Base-by-base conservation (phyloP, 2,113 vertebrate genomes). In the Trematocara nigrifrons region DNA sequence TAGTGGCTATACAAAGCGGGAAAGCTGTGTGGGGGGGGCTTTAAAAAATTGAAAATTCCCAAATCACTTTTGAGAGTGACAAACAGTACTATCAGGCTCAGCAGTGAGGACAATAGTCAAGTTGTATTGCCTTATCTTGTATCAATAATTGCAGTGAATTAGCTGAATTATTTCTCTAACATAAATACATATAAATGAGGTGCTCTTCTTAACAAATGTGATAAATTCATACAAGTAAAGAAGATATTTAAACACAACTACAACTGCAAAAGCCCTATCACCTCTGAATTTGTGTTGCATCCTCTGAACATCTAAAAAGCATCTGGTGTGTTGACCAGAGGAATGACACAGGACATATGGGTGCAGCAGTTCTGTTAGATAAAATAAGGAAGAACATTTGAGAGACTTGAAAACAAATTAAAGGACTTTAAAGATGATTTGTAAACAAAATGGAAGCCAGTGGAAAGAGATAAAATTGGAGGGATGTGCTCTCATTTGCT, bases 301-400 rank as follows among this genome's bases (percentile, higher is more conserved):
- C 61, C n/a, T 69, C 38, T 20, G n/a, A 69, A 40, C n/a, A 3
- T 9, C 1, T 69, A 0, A 22, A 69, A 42, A 5, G 35, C 35
- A 42, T 69, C 64, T 69, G 64, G 3, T 22, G 35, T 69, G 18
- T 22, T 69, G 35, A 42, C 64, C 35, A 20, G 10, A 66, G 35
- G 6, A 66, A 2, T 38, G 18, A 66, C 33, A 5, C 33, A 13
- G 61, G 61, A 40, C 35, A 40, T 18, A 59, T 16, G 18, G 33
- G 10, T 40, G 33, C 33, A 66, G 18, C 6, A 66, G 18, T 20
- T 66, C 61, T 20, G 18, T 38, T 38, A 38, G 29, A 33, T 18
- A 2, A 31, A 18, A 33, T 33, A 5, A 9, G 4, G 33, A n/a
- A 66, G 1, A 38, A 38, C 4, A 0, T 7, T 38, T 66, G 18